Evolutionary conservation across 1,140 invertebrate species (phyloP), one percentile per base, ranked within the genome.

Genomic region (Venustaconcha ellipsiformis): DNA sequence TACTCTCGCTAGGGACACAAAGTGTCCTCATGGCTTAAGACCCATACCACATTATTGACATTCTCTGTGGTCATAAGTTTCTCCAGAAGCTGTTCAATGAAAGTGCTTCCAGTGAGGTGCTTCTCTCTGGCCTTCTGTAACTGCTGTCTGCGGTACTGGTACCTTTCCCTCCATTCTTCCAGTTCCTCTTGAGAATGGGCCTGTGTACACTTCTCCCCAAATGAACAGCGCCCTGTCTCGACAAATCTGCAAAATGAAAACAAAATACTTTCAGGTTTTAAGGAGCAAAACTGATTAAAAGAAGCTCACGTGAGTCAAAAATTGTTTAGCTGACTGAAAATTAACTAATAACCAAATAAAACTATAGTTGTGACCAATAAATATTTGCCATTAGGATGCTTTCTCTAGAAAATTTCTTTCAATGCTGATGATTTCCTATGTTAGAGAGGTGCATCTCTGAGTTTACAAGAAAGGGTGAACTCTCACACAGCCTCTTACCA

Each of bases 171-270:
- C 94, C 94, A 95, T 90, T 95, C 94, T 15, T 91, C 89, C 14
- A 95, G 87, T 86, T 95, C 94, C 68, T 93, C 93, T 70, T 91
- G 85, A 18, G 94, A 93, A 85, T 95, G 94, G 8, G 94, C 94
- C 85, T 94, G 92, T n/a, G 94, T 92, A 88, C 94, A 95, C 82
- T 94, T 93, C 18, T 92, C 91, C 23, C 93, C 94, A 83, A 93
- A 93, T 59, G 93, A 90, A 86, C 94, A 95, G 37, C 88, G 89
- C 48, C 92, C 92, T 60, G 76, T 85, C 17, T 84, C 85, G 15
- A 74, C 64, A 70, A 82, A 86, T 57, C 86, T 87, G 64, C 23
- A 72, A 58, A 57, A 56, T 18, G 30, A 14, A 68, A 68, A 68
- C 55, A 68, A 18, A 13, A 48, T 26, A 68, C 13, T 26, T 48